These are phyloP conservation scores for Trachythela sp. DNA, from an alignment of 64 coral and sea anemone species.

Conservation along the genomic window DNA sequence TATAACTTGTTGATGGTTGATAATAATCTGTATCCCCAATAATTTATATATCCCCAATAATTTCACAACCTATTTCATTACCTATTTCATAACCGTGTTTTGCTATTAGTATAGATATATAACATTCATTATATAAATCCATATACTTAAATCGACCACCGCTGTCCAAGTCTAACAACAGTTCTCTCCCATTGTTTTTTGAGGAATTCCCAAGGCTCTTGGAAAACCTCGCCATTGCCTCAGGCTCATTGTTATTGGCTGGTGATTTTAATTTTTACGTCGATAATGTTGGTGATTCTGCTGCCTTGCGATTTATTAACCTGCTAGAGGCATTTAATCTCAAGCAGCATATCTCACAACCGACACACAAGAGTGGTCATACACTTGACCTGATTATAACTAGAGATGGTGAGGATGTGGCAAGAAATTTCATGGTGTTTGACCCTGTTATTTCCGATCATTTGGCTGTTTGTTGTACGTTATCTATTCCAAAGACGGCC, in stretches of 20 bases:
- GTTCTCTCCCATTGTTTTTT: no score
- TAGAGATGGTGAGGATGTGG: background rate
- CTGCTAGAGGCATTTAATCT: constrained; percentile 32
- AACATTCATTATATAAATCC: no score
- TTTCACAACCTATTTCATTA: no score
- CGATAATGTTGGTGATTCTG: background rate
- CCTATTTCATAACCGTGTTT: no score
- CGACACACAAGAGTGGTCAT: constrained; percentile 35
- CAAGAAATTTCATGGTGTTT: background rate
- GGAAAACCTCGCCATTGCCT: no score
- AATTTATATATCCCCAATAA: no score
- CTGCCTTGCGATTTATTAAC: background rate
- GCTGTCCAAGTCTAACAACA: no score
- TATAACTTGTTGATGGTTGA: no score
- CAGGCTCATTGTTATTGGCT: background rate
- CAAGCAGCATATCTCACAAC: constrained; percentile 1
- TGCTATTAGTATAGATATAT: no score
- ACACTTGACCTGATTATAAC: constrained; percentile 40
- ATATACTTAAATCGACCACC: no score
- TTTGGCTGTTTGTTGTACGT: background rate
- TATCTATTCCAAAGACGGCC: background rate
- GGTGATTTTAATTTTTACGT: constrained; percentile 34
- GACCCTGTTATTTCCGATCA: constrained; percentile 31
- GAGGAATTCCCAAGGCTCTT: no score
- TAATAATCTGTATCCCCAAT: no score